Percentiles rank a stretch among this genome's conserved stretches.
These are phyloP conservation scores for Cylas formicarius DNA, from an alignment of 1,140 invertebrate species.

Conservation along the genomic window DNA sequence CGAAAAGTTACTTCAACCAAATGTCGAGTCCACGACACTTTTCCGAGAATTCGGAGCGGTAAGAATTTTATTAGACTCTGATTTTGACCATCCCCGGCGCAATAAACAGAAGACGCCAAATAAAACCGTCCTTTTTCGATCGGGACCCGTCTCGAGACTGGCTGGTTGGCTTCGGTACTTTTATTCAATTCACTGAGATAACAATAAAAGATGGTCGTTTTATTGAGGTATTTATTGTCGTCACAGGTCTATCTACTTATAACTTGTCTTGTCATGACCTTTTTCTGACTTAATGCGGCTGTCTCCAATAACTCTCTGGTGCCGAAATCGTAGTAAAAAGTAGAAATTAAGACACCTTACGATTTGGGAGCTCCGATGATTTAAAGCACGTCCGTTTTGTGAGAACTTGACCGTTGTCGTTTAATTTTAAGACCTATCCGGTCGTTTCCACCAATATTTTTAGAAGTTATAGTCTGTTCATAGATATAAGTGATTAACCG, in stretches of 20 bases:
- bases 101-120: not conserved
- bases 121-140: slow-evolving; percentile 2
- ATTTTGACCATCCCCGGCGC: slow-evolving; percentile 1
- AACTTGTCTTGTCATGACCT: not conserved
- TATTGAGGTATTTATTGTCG: slow-evolving; percentile 6
- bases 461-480: too few relatives aligned
- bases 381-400: too few relatives aligned
- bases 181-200: not conserved
- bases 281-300: not conserved
- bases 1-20: too few relatives aligned
- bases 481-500: too few relatives aligned
- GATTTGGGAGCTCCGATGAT: not conserved
- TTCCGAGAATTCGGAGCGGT: too few relatives aligned
- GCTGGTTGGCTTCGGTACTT: not conserved
- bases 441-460: too few relatives aligned
- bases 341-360: not conserved
- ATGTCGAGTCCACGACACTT: too few relatives aligned
- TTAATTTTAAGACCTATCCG: too few relatives aligned
- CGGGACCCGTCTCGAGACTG: not conserved
- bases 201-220: slow-evolving; percentile 3
- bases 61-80: not conserved
- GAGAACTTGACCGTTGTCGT: too few relatives aligned
- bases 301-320: slow-evolving; percentile 3
- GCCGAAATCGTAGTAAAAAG: slow-evolving; percentile 4
- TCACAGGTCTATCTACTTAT: not conserved